Percentiles rank a stretch among this genome's conserved stretches.
These are phyloP conservation scores for Cactoblastis cactorum DNA, from an alignment of 2,888 invertebrate species.

Conservation along the genomic window DNA sequence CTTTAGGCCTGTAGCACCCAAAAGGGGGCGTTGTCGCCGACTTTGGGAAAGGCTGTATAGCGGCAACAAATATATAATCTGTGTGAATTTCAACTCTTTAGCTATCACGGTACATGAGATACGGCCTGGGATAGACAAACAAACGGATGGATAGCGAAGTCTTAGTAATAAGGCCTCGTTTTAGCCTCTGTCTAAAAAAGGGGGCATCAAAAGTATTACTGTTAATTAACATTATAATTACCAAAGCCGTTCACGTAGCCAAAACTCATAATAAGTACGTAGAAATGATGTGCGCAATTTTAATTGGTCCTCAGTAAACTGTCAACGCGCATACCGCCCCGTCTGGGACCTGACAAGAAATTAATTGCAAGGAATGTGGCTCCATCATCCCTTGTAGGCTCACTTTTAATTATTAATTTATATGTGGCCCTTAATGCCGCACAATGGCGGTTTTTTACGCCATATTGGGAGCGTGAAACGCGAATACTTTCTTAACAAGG, in stretches of 20 bases:
- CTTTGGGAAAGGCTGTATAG: too few relatives aligned
- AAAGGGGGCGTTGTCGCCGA: too few relatives aligned
- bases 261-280: not conserved
- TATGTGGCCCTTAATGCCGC: constrained; percentile 24
- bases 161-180: too few relatives aligned
- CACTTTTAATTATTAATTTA: constrained; percentile 40
- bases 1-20: too few relatives aligned
- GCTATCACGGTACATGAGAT: too few relatives aligned
- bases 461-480: constrained; percentile 22
- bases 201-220: too few relatives aligned
- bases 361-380: constrained; percentile 44
- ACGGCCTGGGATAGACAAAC: too few relatives aligned
- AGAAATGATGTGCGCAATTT: constrained; percentile 22
- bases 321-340: constrained; percentile 22
- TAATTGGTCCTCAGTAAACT: constrained; percentile 39
- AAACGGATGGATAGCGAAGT: too few relatives aligned
- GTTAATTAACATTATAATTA: too few relatives aligned
- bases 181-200: too few relatives aligned
- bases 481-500: constrained; percentile 18
- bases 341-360: constrained; percentile 31
- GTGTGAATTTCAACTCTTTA: too few relatives aligned
- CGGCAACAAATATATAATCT: too few relatives aligned
- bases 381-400: constrained; percentile 35
- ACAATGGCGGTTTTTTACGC: constrained; percentile 15
- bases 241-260: not conserved